A percentile compares a stretch with the other conserved stretches of the same genome.
Evolutionary conservation across 2,888 invertebrate species (phyloP).

Genomic region (Drosophila helvetica): DNA sequence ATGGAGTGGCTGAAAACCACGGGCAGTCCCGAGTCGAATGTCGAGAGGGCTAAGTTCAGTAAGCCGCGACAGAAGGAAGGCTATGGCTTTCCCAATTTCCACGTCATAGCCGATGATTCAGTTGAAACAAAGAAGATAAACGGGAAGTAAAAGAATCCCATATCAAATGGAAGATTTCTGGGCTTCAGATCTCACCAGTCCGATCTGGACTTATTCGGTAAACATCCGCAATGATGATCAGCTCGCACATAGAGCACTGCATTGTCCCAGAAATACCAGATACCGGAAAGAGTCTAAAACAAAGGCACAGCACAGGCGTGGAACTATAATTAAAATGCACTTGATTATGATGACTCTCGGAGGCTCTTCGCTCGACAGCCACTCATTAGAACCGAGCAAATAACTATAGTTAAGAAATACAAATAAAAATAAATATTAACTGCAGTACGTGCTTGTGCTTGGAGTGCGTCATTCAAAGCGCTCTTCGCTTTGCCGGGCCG

Average conservation of each 20-base stretch:
- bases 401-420: slow-evolving; percentile 24
- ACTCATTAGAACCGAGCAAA: slow-evolving; percentile 32
- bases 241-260: slow-evolving; percentile 28
- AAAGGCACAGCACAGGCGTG: slow-evolving; percentile 30
- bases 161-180: no score
- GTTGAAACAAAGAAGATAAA: neutral
- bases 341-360: slow-evolving; percentile 44
- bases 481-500: slow-evolving; percentile 26
- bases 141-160: no score
- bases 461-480: slow-evolving; percentile 42
- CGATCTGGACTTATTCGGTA: neutral
- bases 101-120: slow-evolving; percentile 48
- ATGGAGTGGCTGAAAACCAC: slow-evolving; percentile 85
- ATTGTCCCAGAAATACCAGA: slow-evolving; percentile 20
- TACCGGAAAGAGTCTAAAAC: slow-evolving; percentile 49
- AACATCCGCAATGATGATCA: slow-evolving; percentile 8
- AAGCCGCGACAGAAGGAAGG: slow-evolving; percentile 23
- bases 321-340: slow-evolving; percentile 61
- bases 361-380: slow-evolving; percentile 31
- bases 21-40: slow-evolving; percentile 90
- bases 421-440: slow-evolving; percentile 42
- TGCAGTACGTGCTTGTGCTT: slow-evolving; percentile 43
- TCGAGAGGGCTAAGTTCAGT: slow-evolving; percentile 89
- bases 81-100: slow-evolving; percentile 57
- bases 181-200: no score